A percentile compares a stretch with the other conserved stretches of the same genome.
Conservation (phyloP, 2,888 invertebrate genomes). For the Rhabditoides inermis region DNA sequence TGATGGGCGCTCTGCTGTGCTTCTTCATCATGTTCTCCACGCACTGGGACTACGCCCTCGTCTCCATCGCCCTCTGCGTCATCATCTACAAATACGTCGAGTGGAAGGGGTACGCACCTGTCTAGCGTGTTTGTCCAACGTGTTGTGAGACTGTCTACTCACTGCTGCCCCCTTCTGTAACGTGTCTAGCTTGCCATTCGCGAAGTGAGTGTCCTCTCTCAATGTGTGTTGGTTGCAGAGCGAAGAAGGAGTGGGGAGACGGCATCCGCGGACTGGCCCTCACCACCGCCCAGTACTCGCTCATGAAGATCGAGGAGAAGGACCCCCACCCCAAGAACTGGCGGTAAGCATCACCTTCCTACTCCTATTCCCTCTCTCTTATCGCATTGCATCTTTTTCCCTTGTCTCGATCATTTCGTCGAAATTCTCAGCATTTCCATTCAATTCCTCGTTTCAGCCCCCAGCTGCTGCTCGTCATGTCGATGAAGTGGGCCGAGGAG, state of each 20-base stretch:
- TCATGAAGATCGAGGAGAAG: slow-evolving; percentile 90
- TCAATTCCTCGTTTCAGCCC: slow-evolving; percentile 64
- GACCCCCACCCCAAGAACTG: slow-evolving; percentile 98
- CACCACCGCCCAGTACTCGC: slow-evolving; percentile 88
- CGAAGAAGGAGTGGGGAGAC: slow-evolving; percentile 99
- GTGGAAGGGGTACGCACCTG: slow-evolving; percentile 81
- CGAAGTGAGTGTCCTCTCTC: not conserved
- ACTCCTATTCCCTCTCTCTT: not conserved
- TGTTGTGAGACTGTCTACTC: not conserved
- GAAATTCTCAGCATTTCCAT: not conserved
- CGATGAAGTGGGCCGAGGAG: slow-evolving; percentile 66
- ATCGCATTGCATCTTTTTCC: too few species aligned
- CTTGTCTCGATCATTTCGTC: not conserved
- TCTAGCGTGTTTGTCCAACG: too few species aligned
- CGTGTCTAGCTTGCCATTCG: too few species aligned
- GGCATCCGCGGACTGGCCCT: slow-evolving; percentile 93
- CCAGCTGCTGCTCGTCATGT: slow-evolving; percentile 79
- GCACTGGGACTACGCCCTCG: slow-evolving; percentile 85
- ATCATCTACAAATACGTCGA: slow-evolving; percentile 90
- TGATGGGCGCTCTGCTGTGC: slow-evolving; percentile 76
- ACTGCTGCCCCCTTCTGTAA: too few species aligned
- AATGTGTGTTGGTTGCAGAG: slow-evolving; percentile 61
- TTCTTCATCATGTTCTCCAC: slow-evolving; percentile 97
- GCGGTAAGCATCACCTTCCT: too few species aligned
- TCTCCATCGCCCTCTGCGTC: slow-evolving; percentile 87